Base-by-base conservation (phyloP, 2,113 vertebrate species). In the Tupaia chinensis region DNA sequence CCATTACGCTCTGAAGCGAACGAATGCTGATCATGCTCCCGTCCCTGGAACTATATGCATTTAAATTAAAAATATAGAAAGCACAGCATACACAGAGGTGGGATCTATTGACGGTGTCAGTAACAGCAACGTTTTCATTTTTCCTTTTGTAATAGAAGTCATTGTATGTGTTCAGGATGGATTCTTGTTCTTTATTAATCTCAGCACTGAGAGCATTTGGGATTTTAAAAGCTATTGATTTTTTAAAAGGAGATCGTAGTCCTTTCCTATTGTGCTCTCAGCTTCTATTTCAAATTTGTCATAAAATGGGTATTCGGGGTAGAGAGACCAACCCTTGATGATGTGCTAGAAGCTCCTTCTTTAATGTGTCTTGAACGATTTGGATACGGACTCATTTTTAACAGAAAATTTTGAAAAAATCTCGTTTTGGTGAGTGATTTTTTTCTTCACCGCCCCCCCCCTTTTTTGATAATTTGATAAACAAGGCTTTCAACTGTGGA, bases 151-250 rank as follows among this genome's bases (percentile, higher is more conserved):
- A 98, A 99, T 98, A 97, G 98, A 98, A 99, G 95, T 98, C 98
- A 98, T 96, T 97, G 82, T 97, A 97, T 98, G 97, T 97, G 98
- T 98, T 98, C 96, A 97, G 97, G 98, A 98, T 98, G 97, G 95
- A 98, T 98, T 98, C 98, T 98, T 97, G 97, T 97, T 97, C 97
- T 98, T 99, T 98, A 98, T 99, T 99, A 99, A 99, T 98, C 98
- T 99, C 98, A 98, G 97, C 94, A 97, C 97, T 98, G 98, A 97
- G 98, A 97, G 98, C 97, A 96, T 96, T 98, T 97, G 97, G 91
- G 97, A 98, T 98, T 98, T 98, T 97, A 98, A 98, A 98, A 98
- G 96, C 97, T 98, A 98, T 98, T 98, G 98, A 98, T 97, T 98
- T 98, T 93, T 95, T 84, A 58, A 63, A 94, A 98, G 98, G 96